phyloP scores from a whole-genome alignment of 92 coral and sea anemone species.

The Anthopleura xanthogrammica region DNA sequence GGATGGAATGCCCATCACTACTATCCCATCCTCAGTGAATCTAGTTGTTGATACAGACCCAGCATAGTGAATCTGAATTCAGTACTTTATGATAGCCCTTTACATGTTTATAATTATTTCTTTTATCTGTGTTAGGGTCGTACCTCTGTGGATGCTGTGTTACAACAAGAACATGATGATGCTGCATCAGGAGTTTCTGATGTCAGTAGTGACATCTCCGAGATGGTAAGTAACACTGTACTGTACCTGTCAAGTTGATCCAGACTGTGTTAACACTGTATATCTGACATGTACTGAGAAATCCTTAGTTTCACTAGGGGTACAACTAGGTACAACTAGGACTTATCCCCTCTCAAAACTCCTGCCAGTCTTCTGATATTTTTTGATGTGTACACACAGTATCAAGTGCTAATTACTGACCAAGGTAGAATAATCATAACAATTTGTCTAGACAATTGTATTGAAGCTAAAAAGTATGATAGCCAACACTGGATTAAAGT shows the following conservation, averaged over 20 bases:
- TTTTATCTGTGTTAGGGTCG: constrained; percentile 4
- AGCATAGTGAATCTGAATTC: too few species aligned
- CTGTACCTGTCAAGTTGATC: not conserved
- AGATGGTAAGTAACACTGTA: constrained; percentile 34
- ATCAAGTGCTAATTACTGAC: not conserved
- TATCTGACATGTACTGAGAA: too few species aligned
- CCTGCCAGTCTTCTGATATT: not conserved
- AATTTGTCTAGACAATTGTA: not conserved
- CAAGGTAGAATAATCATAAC: not conserved
- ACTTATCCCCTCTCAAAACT: not conserved
- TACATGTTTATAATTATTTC: not conserved
- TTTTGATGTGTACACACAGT: not conserved
- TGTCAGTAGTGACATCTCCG: constrained; percentile 63
- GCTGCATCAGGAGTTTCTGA: constrained; percentile 72
- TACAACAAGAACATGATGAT: constrained; percentile 66
- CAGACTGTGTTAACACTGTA: too few species aligned
- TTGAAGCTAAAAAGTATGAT: not conserved
- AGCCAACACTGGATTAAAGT: not conserved
- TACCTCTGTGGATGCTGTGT: constrained; percentile 43
- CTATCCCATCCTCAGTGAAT: too few species aligned
- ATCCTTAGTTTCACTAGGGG: not conserved
- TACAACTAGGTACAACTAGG: not conserved
- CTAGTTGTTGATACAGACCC: too few species aligned
- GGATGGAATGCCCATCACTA: too few species aligned
- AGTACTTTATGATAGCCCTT: too few species aligned